These are phyloP conservation scores for Caprella mutica DNA, from an alignment of 2,888 invertebrate genomes.

Conservation along the genomic window DNA sequence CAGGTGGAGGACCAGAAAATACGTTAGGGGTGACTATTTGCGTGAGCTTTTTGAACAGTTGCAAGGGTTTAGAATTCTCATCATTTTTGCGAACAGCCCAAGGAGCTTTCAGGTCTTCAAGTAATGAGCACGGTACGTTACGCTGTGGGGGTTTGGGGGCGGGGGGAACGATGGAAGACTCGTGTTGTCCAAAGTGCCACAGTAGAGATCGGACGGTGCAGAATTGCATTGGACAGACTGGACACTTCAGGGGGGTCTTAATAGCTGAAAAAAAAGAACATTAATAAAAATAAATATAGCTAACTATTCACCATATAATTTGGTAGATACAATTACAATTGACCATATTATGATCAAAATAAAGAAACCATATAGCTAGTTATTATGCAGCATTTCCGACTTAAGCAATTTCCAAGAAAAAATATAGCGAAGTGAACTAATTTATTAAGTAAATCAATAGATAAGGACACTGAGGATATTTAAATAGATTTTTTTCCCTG, in stretches of 20 bases:
- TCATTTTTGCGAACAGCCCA: constrained; percentile 14
- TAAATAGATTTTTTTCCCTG: no score
- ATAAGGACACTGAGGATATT: no score
- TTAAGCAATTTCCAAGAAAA: no score
- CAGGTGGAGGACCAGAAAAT: not conserved
- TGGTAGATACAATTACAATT: no score
- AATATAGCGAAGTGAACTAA: no score
- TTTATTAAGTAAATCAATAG: no score
- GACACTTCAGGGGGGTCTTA: constrained; percentile 32
- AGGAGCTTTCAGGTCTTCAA: constrained; percentile 23
- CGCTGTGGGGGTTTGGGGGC: not conserved
- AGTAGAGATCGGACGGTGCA: constrained; percentile 32
- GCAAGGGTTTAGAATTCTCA: not conserved
- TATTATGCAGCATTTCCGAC: no score
- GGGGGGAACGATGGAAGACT: constrained; percentile 3
- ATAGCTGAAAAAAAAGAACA: constrained; percentile 25
- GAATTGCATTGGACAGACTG: constrained; percentile 33
- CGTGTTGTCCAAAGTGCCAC: constrained; percentile 33
- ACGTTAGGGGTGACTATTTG: not conserved
- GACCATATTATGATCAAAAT: no score
- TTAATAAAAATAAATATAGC: no score
- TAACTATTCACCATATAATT: no score
- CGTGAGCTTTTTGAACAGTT: not conserved
- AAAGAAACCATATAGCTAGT: no score
- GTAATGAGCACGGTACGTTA: constrained; percentile 15